Conservation (phyloP, 2,888 invertebrate species). For the Argyra leucocephala region DNA sequence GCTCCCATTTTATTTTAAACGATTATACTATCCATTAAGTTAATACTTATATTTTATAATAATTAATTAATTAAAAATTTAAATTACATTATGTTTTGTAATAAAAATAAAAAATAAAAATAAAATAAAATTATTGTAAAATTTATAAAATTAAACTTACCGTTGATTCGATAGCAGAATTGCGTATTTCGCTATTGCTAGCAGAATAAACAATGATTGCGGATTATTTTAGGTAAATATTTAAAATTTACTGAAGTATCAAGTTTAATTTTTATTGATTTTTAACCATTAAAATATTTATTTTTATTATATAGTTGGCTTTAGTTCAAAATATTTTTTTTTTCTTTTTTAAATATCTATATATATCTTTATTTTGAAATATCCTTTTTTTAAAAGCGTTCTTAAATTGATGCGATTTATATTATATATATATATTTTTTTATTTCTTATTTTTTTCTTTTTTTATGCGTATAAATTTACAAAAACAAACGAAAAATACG, state of each 20-base stretch:
- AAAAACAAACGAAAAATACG: background rate
- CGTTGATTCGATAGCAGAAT: background rate
- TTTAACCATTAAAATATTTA: background rate
- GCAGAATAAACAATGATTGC: conserved; percentile 1
- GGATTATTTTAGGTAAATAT: background rate
- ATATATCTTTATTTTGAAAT: conserved; percentile 14
- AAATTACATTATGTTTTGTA: no score
- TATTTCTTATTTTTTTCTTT: background rate
- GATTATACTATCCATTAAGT: no score
- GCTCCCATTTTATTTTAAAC: no score
- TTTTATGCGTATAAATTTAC: background rate
- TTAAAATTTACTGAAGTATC: background rate
- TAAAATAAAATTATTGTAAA: background rate
- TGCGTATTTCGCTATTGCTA: background rate
- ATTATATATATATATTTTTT: no score
- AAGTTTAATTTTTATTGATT: background rate
- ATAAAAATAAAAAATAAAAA: no score
- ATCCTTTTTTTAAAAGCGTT: conserved; percentile 12
- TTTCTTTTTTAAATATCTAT: background rate
- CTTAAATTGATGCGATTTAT: no score
- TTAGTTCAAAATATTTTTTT: background rate
- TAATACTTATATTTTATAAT: no score
- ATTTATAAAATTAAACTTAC: background rate
- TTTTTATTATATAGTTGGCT: background rate
- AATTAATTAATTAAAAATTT: no score